Evolutionary conservation across 2,113 vertebrate genomes (phyloP), one percentile per base, ranked within the genome.

Genomic region (Gadus chalcogrammus): DNA sequence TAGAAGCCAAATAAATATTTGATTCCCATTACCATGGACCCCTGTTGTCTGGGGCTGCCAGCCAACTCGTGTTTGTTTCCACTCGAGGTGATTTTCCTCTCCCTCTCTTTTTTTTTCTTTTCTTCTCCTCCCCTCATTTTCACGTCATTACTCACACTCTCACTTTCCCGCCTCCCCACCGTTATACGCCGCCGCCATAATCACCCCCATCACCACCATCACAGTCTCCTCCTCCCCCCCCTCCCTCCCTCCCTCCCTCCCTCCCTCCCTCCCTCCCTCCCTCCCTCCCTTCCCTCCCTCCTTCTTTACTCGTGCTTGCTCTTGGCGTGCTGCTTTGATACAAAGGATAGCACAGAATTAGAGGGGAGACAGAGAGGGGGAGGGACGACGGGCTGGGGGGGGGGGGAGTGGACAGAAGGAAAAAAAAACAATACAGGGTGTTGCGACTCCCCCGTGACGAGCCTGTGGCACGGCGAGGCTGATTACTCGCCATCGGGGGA

Each of bases 311-410:
- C 77, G 2, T 48, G 9, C 42, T 73, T 76, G 74, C 69, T 76
- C 78, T 71, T 79, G 76, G 86, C 79, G 75, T 81, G 79, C 80
- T 84, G 84, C 82, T 88, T 88, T 86, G 88, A 91, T 87, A 86
- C 24, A 85, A 73, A 82, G 81, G 81, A 83, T 79, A 76, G 78
- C 74, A 65, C 38, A 68, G 79, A 87, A 85, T 87, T 85, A 82
- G 61, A 9, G 55, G 55, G 55, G 55, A 16, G 55, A 5, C 16
- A 58, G n/a, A 58, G 2, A 2, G n/a, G 4, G n/a, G 55, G 15
- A 1, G 42, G 8, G 42, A 0, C 11, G 31, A 0, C 20, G 13
- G 55, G 7, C n/a, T n/a, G 3, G 8, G 42, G 1, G 42, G 2
- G 42, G 1, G 42, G 31, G 31, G 31, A 35, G 31, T 35, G 31